phyloP scores from a whole-genome alignment of 2,888 invertebrate genomes.

The Tiliacea citrago region DNA sequence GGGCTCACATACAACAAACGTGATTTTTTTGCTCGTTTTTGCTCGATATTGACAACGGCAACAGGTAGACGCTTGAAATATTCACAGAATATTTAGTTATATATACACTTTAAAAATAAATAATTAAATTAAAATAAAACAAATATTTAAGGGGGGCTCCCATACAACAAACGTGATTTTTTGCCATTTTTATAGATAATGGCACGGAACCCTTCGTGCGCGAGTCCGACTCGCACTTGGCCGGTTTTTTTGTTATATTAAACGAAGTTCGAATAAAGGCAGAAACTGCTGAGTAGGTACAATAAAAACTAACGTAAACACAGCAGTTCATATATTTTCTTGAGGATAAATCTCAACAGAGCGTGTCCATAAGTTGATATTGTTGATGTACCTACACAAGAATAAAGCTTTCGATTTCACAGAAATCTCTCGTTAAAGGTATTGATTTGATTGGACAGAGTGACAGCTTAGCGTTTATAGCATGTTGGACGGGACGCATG shows the following conservation, averaged over 20 bases:
- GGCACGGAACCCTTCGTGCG: too few species aligned
- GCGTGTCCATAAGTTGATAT: slow-evolving; percentile 33
- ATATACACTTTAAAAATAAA: too few species aligned
- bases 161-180: too few species aligned
- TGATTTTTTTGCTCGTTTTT: too few species aligned
- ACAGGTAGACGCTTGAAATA: too few species aligned
- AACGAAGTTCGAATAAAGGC: neutral
- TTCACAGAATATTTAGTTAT: too few species aligned
- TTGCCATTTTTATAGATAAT: too few species aligned
- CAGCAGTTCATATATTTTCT: neutral
- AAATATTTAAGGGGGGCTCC: too few species aligned
- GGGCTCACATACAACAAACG: too few species aligned
- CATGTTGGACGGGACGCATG: slow-evolving; percentile 5
- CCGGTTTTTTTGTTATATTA: neutral
- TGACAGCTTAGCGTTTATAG: slow-evolving; percentile 27
- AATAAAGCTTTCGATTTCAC: slow-evolving; percentile 39
- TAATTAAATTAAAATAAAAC: too few species aligned
- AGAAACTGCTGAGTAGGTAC: neutral
- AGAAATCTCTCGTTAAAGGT: slow-evolving; percentile 10
- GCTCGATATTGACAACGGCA: too few species aligned
- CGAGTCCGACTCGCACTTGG: too few species aligned
- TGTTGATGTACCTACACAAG: neutral
- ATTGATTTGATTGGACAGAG: slow-evolving; percentile 37
- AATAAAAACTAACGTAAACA: neutral
- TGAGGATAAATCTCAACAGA: neutral